Conservation (phyloP, 2,113 vertebrate species). For the Salvator merianae region DNA sequence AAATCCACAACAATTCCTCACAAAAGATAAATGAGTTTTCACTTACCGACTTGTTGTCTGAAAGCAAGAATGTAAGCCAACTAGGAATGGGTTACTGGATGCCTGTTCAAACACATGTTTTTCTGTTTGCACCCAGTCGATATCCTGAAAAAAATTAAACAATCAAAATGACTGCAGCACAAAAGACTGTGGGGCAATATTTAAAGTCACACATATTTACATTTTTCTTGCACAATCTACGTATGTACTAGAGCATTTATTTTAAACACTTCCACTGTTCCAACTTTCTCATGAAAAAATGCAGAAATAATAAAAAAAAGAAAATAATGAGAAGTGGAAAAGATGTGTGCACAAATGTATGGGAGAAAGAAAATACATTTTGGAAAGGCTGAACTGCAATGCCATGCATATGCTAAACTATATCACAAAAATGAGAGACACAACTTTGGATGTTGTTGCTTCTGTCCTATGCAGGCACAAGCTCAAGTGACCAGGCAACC, state of each 20-base stretch:
- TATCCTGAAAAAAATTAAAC: conserved; percentile 83
- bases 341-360: not conserved
- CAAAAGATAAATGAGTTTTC: conserved; percentile 22
- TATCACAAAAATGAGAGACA: no score
- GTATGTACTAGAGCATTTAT: not conserved
- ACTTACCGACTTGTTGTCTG: conserved; percentile 98
- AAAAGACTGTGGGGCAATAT: conserved; percentile 22
- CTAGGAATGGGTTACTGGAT: conserved; percentile 95
- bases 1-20: no score
- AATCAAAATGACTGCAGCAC: conserved; percentile 53
- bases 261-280: not conserved
- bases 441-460: no score
- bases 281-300: not conserved
- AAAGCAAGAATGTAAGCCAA: conserved; percentile 97
- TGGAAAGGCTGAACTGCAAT: no score
- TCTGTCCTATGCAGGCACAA: no score
- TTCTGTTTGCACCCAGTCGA: conserved; percentile 99
- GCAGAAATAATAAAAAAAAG: not conserved
- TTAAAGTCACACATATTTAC: conserved; percentile 8
- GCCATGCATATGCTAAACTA: no score
- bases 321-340: no score
- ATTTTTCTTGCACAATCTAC: not conserved
- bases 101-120: conserved; percentile 99
- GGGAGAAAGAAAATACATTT: not conserved
- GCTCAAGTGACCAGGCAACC: no score